Base-by-base conservation (phyloP, 1,140 invertebrate species). In the Ectropis grisescens region DNA sequence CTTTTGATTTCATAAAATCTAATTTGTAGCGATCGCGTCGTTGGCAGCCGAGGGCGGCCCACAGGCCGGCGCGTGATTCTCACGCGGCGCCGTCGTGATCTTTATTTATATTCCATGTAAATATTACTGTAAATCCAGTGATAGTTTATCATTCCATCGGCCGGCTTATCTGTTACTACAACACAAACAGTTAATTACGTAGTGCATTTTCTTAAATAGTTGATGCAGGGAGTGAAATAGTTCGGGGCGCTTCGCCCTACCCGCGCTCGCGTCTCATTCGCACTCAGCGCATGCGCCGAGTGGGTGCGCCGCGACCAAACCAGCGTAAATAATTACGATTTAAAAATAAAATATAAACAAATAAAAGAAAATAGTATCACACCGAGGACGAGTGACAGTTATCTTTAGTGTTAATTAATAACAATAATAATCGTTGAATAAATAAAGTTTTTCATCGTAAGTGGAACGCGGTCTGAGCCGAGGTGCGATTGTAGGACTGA, bases 171-270 rank as follows among this genome's bases (percentile, higher is more conserved):
- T 50, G 46, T 33, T 52, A 38, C 58, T n/a, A n/a, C n/a, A n/a
- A 35, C 32, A 43, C 34, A 61, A 69, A 62, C 56, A 61, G 58
- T 53, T 51, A 24, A 37, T 56, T 64, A 53, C 33, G 27, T 10
- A 40, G 52, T 67, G 58, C 49, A 46, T 59, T 68, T 55, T 49
- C 48, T 62, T 35, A 44, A 64, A 66, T 66, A 54, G 51, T 52
- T 58, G 47, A 51, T 58, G 51, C 33, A 36, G 37, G 36, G 47
- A 37, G 36, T 37, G 47, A n/a, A n/a, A n/a, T n/a, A 40, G 39
- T n/a, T 13, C 35, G 31, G 33, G 29, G 15, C 38, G 39, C 19
- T 26, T 15, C 25, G 37, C 14, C 28, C 24, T 31, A 33, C 23
- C 28, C 25, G 28, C 27, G 34, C 36, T 31, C 47, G 37, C 35